phyloP scores from a whole-genome alignment of 2,888 invertebrate genomes.

The Marronus borbonicus region DNA sequence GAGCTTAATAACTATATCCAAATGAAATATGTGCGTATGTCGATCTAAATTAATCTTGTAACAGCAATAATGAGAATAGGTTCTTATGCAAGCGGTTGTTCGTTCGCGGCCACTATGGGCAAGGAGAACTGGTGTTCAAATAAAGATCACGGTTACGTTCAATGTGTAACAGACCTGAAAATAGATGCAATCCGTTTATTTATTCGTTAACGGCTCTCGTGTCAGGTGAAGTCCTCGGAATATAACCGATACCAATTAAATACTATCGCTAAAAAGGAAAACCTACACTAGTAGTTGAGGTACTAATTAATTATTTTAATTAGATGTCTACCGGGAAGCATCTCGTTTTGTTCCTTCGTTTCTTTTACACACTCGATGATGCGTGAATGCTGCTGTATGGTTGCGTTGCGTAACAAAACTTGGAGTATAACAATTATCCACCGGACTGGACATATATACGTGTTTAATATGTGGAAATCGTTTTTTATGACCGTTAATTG shows the following conservation, averaged over 20 bases:
- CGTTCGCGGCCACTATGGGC: not conserved
- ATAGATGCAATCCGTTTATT: conserved; percentile 22
- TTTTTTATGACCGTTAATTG: conserved; percentile 16
- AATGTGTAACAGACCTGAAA: conserved; percentile 36
- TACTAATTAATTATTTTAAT: conserved; percentile 31
- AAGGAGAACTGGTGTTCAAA: conserved; percentile 29
- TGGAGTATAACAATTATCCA: not conserved
- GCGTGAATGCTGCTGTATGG: conserved; percentile 1
- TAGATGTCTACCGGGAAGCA: conserved; percentile 28
- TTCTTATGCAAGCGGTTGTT: not conserved
- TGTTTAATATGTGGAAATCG: conserved; percentile 6
- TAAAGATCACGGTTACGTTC: conserved; percentile 23
- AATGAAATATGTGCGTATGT: not conserved
- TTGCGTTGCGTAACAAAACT: not conserved
- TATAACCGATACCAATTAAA: conserved; percentile 19
- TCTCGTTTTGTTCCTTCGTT: conserved; percentile 2
- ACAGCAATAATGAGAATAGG: not conserved
- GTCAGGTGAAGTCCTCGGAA: conserved; percentile 2
- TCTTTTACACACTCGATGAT: not conserved
- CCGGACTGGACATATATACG: not conserved
- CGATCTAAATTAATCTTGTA: not conserved
- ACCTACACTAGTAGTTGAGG: not conserved
- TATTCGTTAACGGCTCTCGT: conserved; percentile 15
- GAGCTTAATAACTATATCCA: not conserved
- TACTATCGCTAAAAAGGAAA: conserved; percentile 10